These are phyloP conservation scores for Pentamera pediparva DNA, from an alignment of 53 echinoderm and acorn worm genomes.

Conservation along the genomic window DNA sequence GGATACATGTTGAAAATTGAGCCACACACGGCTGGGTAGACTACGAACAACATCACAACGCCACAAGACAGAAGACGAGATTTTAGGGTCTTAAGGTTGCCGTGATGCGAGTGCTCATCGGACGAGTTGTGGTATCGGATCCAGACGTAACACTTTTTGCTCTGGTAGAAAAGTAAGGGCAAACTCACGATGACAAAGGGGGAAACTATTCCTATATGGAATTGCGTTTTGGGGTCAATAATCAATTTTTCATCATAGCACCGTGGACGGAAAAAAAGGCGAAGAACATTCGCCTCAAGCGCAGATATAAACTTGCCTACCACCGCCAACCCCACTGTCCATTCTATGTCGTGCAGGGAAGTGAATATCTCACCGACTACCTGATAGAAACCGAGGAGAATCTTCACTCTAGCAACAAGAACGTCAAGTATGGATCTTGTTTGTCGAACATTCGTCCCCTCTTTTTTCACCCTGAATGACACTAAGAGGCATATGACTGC, in stretches of 20 bases:
- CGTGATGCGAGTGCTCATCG: not conserved
- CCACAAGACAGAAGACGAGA: not conserved
- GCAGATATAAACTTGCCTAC: not conserved
- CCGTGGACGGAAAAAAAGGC: slow-evolving; percentile 3
- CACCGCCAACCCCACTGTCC: not conserved
- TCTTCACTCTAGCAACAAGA: slow-evolving; percentile 9
- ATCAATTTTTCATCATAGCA: not conserved
- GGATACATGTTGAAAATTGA: slow-evolving; percentile 46
- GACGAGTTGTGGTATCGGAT: not conserved
- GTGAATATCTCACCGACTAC: slow-evolving; percentile 15
- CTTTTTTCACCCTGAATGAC: not conserved
- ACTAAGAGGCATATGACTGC: not conserved
- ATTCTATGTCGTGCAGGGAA: slow-evolving; percentile 1
- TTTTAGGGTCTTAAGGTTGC: not conserved
- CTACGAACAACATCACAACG: slow-evolving; percentile 42
- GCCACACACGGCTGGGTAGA: slow-evolving; percentile 43
- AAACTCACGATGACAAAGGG: not conserved
- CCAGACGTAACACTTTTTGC: not conserved
- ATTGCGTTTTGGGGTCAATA: slow-evolving; percentile 5
- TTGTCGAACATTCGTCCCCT: not conserved
- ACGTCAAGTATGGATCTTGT: slow-evolving; percentile 6
- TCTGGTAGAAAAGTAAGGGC: not conserved
- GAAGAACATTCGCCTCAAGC: not conserved
- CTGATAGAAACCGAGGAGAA: slow-evolving; percentile 20
- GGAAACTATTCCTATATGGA: not conserved